These are phyloP conservation scores for Pipra filicauda DNA, from an alignment of 2,113 vertebrate species.

Conservation along the genomic window DNA sequence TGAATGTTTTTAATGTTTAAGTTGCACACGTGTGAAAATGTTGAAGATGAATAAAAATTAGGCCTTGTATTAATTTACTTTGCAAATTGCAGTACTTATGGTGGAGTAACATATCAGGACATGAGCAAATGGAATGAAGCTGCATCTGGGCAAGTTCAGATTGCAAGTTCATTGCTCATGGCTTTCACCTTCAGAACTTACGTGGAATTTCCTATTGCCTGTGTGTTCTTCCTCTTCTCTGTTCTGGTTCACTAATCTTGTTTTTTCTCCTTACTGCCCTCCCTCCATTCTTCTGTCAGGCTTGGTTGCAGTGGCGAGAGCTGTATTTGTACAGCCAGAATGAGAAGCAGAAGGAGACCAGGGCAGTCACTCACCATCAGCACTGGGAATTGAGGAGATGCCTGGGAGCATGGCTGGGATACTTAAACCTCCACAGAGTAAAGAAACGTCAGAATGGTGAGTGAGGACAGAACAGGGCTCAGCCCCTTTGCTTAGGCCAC, in stretches of 20 bases:
- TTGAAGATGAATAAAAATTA: background rate
- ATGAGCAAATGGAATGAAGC: background rate
- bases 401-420: slow-evolving; percentile 74
- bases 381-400: slow-evolving; percentile 54
- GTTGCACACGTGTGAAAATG: background rate
- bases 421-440: slow-evolving; percentile 56
- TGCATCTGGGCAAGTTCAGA: background rate
- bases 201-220: background rate
- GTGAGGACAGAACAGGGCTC: background rate
- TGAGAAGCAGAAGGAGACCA: slow-evolving; percentile 64
- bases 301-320: slow-evolving; percentile 82
- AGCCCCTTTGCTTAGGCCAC: background rate
- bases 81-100: background rate
- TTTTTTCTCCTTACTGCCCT: background rate
- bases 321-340: slow-evolving; percentile 37
- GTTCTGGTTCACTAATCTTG: background rate
- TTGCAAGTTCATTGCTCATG: background rate
- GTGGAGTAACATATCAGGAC: background rate
- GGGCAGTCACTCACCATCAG: slow-evolving; percentile 65
- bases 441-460: slow-evolving; percentile 72
- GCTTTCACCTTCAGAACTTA: background rate
- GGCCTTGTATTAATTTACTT: background rate
- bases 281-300: slow-evolving; percentile 62
- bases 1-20: background rate
- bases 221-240: background rate